Evolutionary conservation across 37 sponge, comb jelly and placozoan species (phyloP).

Genomic region (Tethya wilhelma): DNA sequence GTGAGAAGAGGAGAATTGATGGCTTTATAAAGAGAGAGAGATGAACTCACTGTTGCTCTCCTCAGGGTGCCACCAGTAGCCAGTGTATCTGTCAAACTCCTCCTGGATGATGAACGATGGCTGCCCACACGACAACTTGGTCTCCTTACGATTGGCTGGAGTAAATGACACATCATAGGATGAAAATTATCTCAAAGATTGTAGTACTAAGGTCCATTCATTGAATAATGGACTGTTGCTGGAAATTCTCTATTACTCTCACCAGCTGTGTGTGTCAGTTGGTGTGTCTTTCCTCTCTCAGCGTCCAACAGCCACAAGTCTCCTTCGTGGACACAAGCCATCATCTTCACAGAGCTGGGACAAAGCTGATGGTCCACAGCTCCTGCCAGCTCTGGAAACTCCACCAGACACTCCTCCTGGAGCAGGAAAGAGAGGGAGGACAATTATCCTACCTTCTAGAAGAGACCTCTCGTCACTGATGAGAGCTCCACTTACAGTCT

Average conservation of each 20-base stretch:
- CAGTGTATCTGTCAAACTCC: constrained; percentile 80
- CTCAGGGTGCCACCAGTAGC: constrained; percentile 69
- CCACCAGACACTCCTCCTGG: no score
- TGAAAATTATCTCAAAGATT: neutral
- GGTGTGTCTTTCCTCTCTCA: constrained; percentile 1
- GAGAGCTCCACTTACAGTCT: neutral
- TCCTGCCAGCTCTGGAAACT: constrained; percentile 27
- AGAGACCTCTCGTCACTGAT: no score
- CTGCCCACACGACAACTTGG: constrained; percentile 36
- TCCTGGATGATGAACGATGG: constrained; percentile 66
- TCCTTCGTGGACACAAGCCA: constrained; percentile 46
- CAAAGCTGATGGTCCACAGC: constrained; percentile 44
- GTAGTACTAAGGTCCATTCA: neutral
- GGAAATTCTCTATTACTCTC: no score
- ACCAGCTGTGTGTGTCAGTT: constrained; percentile 52
- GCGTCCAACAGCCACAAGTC: constrained; percentile 49
- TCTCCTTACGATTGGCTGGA: constrained; percentile 4
- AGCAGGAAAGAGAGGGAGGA: no score
- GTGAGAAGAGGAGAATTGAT: neutral
- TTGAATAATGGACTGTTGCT: neutral
- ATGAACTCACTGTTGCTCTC: neutral
- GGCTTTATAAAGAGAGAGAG: neutral
- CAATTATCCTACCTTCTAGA: no score
- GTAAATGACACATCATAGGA: no score
- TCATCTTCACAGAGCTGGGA: neutral